Evolutionary conservation across 2,888 invertebrate species (phyloP).

Genomic region (Polymixis lichenea): DNA sequence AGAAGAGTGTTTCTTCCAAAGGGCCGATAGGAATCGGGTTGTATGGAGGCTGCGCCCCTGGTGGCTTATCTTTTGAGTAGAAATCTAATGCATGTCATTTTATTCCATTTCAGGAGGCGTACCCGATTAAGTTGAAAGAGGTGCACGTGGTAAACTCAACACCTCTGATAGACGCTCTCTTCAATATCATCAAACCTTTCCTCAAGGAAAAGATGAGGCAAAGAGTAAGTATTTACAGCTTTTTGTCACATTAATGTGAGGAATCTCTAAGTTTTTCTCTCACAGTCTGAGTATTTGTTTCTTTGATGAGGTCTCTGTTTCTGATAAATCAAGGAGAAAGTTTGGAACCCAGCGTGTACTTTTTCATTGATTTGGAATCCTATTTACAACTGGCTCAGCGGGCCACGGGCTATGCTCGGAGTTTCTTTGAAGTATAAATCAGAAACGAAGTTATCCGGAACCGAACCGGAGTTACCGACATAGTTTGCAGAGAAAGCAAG

Average conservation of each 20-base stretch:
- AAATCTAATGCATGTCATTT: neutral
- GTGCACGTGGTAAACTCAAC: constrained; percentile 95
- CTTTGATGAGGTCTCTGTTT: neutral
- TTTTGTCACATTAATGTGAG: neutral
- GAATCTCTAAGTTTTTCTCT: neutral
- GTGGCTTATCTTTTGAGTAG: neutral
- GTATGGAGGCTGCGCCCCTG: no score
- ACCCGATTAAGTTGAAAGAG: constrained; percentile 96
- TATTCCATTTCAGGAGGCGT: constrained; percentile 91
- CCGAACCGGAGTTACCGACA: no score
- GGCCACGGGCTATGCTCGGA: neutral
- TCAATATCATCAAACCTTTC: constrained; percentile 95
- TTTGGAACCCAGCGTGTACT: neutral
- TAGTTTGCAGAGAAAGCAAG: no score
- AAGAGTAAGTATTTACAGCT: constrained; percentile 84
- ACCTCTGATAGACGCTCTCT: constrained; percentile 94
- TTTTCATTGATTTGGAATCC: neutral
- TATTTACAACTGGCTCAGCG: neutral
- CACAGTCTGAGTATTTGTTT: neutral
- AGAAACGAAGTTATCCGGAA: neutral
- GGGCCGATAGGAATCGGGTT: no score
- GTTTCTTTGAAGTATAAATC: neutral
- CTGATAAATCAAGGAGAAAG: neutral
- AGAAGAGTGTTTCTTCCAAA: no score
- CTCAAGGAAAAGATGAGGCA: constrained; percentile 95